Evolutionary conservation across 2,797 vertebrate species (phyloP).

Genomic region (Hipposideros larvatus): DNA sequence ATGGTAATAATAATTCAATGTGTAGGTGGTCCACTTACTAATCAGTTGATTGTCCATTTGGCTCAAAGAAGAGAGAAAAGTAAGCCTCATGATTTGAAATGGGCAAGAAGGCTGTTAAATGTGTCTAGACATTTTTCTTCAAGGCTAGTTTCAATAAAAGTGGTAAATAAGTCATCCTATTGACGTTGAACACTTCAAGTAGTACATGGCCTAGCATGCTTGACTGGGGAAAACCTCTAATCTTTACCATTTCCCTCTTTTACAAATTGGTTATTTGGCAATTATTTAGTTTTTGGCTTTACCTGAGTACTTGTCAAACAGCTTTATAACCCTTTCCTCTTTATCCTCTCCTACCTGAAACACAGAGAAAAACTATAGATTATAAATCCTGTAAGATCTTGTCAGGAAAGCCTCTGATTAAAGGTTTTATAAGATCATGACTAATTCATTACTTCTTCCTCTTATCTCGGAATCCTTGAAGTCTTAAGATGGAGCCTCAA

Average conservation of each 20-base stretch:
- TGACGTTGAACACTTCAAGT: neutral
- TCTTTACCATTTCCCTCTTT: slow-evolving; percentile 2
- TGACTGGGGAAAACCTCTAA: slow-evolving; percentile 10
- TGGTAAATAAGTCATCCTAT: neutral
- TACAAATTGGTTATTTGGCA: neutral
- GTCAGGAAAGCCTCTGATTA: neutral
- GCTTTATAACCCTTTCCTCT: neutral
- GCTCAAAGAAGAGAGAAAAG: neutral
- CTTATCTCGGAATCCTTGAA: slow-evolving; percentile 15
- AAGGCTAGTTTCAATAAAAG: neutral
- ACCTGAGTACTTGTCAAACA: neutral
- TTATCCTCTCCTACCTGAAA: neutral
- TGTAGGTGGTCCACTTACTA: neutral
- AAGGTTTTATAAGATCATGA: neutral
- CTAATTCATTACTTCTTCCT: slow-evolving; percentile 39
- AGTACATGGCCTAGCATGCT: neutral
- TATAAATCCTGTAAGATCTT: slow-evolving; percentile 15
- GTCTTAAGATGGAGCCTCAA: neutral
- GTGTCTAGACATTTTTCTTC: neutral
- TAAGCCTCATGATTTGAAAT: neutral
- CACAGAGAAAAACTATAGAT: neutral
- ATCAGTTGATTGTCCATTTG: neutral
- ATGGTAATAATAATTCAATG: neutral
- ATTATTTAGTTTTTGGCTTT: neutral
- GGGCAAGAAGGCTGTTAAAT: neutral